Evolutionary conservation across 2,113 vertebrate genomes (phyloP), one percentile per base, ranked within the genome.

Genomic region (Rhinoderma darwinii): DNA sequence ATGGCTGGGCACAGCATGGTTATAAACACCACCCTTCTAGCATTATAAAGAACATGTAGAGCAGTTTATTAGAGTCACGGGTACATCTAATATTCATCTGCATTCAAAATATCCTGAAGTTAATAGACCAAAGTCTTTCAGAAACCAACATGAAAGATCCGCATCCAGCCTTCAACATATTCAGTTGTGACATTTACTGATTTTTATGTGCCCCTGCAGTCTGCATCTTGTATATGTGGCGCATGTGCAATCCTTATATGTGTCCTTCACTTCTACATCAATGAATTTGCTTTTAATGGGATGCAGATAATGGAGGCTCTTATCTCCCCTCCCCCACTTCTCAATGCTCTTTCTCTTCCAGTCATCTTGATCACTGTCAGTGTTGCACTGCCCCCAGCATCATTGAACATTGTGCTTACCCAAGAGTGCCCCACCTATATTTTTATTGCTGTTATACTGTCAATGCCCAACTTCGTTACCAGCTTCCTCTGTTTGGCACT

Each of bases 261-360:
- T 83, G 61, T 50, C 54, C 84, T 41, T 77, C 74, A 51, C 74
- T 77, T 77, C 27, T 75, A 85, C 73, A 85, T 85, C 74, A 85
- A 66, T 85, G 74, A 77, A 66, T 85, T 50, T 85, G 73, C 83
- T 84, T 76, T 84, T 84, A 84, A 84, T 74, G 39, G 72, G 75
- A 76, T 59, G 70, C 56, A 85, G 84, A 77, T 85, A 85, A 85
- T 85, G 73, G 84, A 85, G 18, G 20, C 84, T 85, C 54, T 77
- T 75, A 84, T 76, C 54, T 76, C 54, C 84, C 73, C 14, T 66
- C 84, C 84, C 84, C 84, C 84, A 76, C 72, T 76, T 74, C 12
- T 17, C 51, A 63, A 25, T 22, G 43, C 7, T 74, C 37, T 44
- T 44, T 76, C 25, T 84, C 47, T 44, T n/a, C 51, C 72, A 75